Evolutionary conservation across 2,113 vertebrate species (phyloP).

Genomic region (Rallus limicola): DNA sequence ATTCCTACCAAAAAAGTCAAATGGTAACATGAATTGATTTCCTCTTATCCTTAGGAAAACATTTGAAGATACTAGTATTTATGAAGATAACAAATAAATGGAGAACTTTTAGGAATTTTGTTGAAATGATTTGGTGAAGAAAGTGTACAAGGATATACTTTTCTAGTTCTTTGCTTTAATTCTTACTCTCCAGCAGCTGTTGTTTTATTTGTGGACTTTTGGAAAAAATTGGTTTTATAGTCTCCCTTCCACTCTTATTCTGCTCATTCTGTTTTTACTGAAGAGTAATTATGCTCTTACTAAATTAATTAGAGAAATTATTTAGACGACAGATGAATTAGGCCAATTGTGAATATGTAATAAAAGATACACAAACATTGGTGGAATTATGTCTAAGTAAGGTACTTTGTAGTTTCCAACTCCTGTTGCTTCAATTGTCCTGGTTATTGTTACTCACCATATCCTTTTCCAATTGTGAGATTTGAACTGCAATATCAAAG

Average conservation of each 20-base stretch:
- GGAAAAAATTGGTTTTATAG: no score
- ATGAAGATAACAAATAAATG: neutral
- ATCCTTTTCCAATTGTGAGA: neutral
- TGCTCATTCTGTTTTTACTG: neutral
- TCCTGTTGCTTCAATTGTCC: neutral
- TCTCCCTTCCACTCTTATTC: neutral
- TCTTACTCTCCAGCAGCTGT: neutral
- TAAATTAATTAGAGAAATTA: neutral
- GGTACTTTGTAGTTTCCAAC: neutral
- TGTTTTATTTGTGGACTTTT: neutral
- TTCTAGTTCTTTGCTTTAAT: neutral
- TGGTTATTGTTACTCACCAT: neutral
- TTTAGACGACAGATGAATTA: neutral
- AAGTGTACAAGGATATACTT: neutral
- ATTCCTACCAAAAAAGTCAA: neutral
- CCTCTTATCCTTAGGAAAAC: neutral
- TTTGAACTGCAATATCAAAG: neutral
- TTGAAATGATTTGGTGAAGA: neutral
- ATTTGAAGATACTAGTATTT: neutral
- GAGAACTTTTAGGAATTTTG: neutral
- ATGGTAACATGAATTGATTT: neutral
- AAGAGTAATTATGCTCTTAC: neutral
- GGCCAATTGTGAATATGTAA: neutral
- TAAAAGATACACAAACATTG: neutral
- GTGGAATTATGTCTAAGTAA: neutral